These are phyloP conservation scores for Microcaecilia unicolor DNA, from an alignment of 2,797 vertebrate genomes.

Conservation along the genomic window DNA sequence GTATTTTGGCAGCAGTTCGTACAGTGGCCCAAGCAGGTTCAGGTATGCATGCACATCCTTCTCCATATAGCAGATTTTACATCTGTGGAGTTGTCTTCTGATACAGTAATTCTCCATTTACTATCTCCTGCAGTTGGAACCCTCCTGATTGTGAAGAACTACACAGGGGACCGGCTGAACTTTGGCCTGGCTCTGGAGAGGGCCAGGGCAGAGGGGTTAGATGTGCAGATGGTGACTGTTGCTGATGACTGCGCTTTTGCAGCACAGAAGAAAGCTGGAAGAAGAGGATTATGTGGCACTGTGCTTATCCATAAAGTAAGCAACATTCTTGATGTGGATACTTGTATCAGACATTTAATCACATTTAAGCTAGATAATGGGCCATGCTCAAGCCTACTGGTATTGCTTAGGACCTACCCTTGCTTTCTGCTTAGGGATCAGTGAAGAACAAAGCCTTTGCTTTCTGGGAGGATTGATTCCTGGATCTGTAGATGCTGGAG, in stretches of 20 bases:
- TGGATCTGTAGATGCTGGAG: too few species aligned
- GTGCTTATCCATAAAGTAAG: constrained; percentile 85
- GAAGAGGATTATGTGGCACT: constrained; percentile 82
- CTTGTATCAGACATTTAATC: too few species aligned
- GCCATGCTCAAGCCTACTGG: too few species aligned
- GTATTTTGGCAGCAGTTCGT: constrained; percentile 77
- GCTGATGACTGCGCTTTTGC: constrained; percentile 83
- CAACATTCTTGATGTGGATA: too few species aligned
- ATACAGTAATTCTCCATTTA: too few species aligned
- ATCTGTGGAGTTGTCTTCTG: too few species aligned
- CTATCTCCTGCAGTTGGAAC: constrained; percentile 44
- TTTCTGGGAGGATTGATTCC: neutral
- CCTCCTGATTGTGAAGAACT: constrained; percentile 90
- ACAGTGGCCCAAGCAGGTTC: constrained; percentile 64
- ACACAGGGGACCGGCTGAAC: constrained; percentile 90
- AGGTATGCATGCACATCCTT: too few species aligned
- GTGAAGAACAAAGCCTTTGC: neutral
- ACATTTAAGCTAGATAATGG: too few species aligned
- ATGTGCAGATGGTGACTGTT: constrained; percentile 74
- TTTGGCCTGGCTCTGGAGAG: constrained; percentile 84
- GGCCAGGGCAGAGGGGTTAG: constrained; percentile 59
- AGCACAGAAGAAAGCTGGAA: constrained; percentile 69
- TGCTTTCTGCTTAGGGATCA: too few species aligned
- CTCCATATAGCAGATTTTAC: too few species aligned
- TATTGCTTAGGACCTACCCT: too few species aligned